These are phyloP conservation scores for Cryptus viduatorius DNA, from an alignment of 2,888 invertebrate species.

Conservation along the genomic window DNA sequence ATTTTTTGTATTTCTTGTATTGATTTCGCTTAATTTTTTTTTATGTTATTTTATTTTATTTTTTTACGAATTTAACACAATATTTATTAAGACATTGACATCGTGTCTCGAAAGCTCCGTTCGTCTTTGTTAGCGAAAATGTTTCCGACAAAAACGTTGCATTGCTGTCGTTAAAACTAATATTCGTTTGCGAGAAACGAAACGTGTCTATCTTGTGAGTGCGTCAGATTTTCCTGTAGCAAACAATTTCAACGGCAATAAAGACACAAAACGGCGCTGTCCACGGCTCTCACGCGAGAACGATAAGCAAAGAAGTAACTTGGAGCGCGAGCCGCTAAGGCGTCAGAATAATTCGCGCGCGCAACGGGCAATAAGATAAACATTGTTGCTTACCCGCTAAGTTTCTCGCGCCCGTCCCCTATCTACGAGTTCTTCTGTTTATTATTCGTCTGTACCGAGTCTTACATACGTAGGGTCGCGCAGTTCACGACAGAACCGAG, in stretches of 20 bases:
- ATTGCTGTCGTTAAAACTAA: too few species aligned
- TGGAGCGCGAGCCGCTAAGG: too few species aligned
- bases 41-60: too few species aligned
- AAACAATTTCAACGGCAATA: slow-evolving; percentile 3
- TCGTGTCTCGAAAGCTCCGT: too few species aligned
- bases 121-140: too few species aligned
- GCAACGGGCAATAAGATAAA: background rate
- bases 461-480: background rate
- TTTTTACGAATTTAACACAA: too few species aligned
- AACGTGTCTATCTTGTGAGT: too few species aligned
- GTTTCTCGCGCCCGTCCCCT: slow-evolving; percentile 10
- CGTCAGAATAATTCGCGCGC: background rate
- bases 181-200: too few species aligned
- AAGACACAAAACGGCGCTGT: background rate
- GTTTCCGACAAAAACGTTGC: too few species aligned
- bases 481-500: background rate
- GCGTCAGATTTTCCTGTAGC: background rate
- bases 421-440: background rate
- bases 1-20: too few species aligned
- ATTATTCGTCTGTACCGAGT: background rate
- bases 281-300: background rate
- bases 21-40: too few species aligned
- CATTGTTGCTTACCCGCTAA: background rate
- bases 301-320: background rate
- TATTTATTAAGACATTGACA: too few species aligned